Percentiles rank a stretch among this genome's conserved stretches.
phyloP scores from a whole-genome alignment of 2,797 vertebrate species.

The Uromys caudimaculatus region DNA sequence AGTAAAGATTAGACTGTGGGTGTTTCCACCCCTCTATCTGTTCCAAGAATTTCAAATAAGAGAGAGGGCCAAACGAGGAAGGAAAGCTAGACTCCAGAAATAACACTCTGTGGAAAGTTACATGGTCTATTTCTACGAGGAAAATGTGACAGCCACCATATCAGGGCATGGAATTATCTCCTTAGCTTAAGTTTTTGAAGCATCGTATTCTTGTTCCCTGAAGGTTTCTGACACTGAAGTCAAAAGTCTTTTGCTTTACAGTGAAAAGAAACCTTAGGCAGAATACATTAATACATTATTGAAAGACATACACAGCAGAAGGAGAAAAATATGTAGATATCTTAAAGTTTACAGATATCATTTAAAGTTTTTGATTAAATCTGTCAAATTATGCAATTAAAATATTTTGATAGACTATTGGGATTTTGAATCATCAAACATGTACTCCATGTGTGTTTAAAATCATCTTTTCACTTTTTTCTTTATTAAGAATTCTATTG shows the following conservation, averaged over 20 bases:
- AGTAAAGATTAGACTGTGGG: constrained; percentile 49
- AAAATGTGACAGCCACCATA: constrained; percentile 59
- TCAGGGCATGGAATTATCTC: constrained; percentile 55
- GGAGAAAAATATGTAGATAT: background rate
- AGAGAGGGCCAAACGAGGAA: constrained; percentile 25
- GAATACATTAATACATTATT: constrained; percentile 55
- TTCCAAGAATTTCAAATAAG: constrained; percentile 56
- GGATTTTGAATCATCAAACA: constrained; percentile 27
- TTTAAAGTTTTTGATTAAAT: constrained; percentile 13
- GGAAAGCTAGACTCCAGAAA: constrained; percentile 58
- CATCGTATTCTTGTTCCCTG: background rate
- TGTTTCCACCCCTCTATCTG: constrained; percentile 55
- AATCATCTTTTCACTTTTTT: background rate
- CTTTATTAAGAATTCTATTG: background rate
- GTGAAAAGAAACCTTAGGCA: constrained; percentile 51
- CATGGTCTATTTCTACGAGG: constrained; percentile 3
- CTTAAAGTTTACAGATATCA: background rate
- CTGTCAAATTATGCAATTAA: background rate
- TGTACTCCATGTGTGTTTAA: background rate
- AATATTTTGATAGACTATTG: constrained; percentile 4
- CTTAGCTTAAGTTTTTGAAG: constrained; percentile 61
- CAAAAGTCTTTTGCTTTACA: constrained; percentile 39
- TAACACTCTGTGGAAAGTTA: constrained; percentile 38
- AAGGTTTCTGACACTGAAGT: constrained; percentile 51
- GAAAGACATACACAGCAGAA: background rate